Evolutionary conservation across 2,888 invertebrate genomes (phyloP).

Genomic region (Heliothis peltigera): DNA sequence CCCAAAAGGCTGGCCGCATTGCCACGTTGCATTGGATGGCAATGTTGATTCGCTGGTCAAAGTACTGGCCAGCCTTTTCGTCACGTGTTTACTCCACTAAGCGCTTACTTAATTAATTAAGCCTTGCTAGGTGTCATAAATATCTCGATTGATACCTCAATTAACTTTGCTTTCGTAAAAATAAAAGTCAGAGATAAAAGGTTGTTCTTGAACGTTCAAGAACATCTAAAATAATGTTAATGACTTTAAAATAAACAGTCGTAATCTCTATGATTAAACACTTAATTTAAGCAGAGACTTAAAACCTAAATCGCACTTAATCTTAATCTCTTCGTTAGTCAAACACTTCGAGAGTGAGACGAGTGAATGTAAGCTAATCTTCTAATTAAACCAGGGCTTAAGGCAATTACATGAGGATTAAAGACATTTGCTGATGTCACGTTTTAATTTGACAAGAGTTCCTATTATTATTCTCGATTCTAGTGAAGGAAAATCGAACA

Average conservation of each 20-base stretch:
- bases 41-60: no score
- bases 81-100: no score
- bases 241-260: background rate
- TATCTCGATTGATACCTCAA: no score
- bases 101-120: no score
- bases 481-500: background rate
- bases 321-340: slow-evolving; percentile 23
- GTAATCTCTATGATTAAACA: slow-evolving; percentile 2
- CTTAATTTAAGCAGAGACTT: slow-evolving; percentile 12
- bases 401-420: slow-evolving; percentile 32
- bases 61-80: no score
- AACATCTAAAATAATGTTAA: background rate
- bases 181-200: no score
- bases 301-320: slow-evolving; percentile 26
- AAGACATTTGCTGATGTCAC: slow-evolving; percentile 9
- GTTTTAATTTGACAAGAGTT: slow-evolving; percentile 10
- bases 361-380: slow-evolving; percentile 53
- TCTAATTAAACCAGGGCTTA: slow-evolving; percentile 61
- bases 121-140: no score
- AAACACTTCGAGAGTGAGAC: slow-evolving; percentile 26
- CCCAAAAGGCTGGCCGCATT: no score
- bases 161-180: no score
- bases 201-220: background rate
- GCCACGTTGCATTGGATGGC: no score
- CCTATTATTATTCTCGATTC: background rate